A percentile compares a stretch with the other conserved stretches of the same genome.
These are phyloP conservation scores for Hesperophylax magnus DNA, from an alignment of 1,140 invertebrate genomes.

Conservation along the genomic window DNA sequence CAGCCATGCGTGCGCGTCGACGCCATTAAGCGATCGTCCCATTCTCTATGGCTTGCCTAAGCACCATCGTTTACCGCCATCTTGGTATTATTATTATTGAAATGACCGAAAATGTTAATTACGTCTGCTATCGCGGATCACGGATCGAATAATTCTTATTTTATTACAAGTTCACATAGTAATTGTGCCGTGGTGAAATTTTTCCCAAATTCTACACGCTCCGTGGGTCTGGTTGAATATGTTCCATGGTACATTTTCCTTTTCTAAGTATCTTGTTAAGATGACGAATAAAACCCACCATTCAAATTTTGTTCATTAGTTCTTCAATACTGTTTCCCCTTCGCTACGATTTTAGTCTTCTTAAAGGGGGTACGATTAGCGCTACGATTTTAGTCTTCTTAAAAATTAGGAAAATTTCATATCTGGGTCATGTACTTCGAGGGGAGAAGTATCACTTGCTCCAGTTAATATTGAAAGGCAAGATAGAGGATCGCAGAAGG, in stretches of 20 bases:
- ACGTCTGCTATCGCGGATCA: conserved; percentile 36
- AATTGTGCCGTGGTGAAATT: conserved; percentile 11
- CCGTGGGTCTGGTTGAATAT: background rate
- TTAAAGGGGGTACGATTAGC: too few relatives aligned
- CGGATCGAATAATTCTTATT: conserved; percentile 44
- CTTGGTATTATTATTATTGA: conserved; percentile 45
- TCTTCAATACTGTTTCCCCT: too few relatives aligned
- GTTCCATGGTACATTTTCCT: background rate
- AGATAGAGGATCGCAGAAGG: too few relatives aligned
- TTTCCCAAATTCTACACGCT: background rate
- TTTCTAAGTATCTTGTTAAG: background rate
- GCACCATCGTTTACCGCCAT: conserved; percentile 35
- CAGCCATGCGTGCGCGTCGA: conserved; percentile 7
- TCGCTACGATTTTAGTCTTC: too few relatives aligned
- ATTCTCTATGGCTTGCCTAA: background rate
- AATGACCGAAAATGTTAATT: conserved; percentile 49
- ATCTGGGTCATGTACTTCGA: too few relatives aligned
- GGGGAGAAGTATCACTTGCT: too few relatives aligned
- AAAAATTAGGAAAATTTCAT: too few relatives aligned
- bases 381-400: too few relatives aligned
- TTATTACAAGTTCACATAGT: conserved; percentile 44
- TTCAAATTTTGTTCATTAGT: too few relatives aligned
- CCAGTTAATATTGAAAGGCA: too few relatives aligned
- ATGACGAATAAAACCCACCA: too few relatives aligned
- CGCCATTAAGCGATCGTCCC: conserved; percentile 33